Conservation (phyloP, 1,140 invertebrate genomes). For the Euura lappo region DNA sequence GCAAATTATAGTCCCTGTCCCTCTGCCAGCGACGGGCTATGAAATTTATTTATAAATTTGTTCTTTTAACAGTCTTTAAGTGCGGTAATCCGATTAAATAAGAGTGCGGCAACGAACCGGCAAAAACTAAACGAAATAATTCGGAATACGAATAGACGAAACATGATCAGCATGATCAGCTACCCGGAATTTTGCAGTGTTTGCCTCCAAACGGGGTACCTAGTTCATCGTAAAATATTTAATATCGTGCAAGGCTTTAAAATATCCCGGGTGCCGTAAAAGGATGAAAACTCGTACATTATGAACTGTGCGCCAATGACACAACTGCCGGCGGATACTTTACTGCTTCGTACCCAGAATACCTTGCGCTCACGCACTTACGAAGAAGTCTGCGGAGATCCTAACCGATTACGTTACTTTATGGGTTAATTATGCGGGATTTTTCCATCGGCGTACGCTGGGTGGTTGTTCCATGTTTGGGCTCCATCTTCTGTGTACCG, state of each 20-base stretch:
- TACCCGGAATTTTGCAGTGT: neutral
- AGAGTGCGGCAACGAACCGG: neutral
- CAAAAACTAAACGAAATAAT: too few relatives aligned
- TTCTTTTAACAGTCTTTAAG: neutral
- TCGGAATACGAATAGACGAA: neutral
- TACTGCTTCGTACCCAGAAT: conserved; percentile 8
- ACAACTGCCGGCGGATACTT: conserved; percentile 7
- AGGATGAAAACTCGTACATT: conserved; percentile 25
- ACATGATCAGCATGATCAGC: neutral
- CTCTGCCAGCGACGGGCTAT: neutral
- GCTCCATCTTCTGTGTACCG: neutral
- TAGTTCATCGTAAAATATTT: neutral
- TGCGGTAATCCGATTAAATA: neutral
- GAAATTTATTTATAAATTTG: neutral
- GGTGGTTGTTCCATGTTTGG: neutral
- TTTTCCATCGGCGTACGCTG: conserved; percentile 21
- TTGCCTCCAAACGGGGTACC: neutral
- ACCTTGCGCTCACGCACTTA: conserved; percentile 12
- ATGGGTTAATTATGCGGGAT: conserved; percentile 49
- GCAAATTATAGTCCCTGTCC: conserved; percentile 3
- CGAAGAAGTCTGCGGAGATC: conserved; percentile 26
- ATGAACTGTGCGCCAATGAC: conserved; percentile 30
- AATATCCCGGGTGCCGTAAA: conserved; percentile 31
- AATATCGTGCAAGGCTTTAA: conserved; percentile 24
- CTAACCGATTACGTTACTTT: conserved; percentile 42